Evolutionary conservation across 2,113 vertebrate species (phyloP), one percentile per base, ranked within the genome.

Genomic region (Pseudonaja textilis): DNA sequence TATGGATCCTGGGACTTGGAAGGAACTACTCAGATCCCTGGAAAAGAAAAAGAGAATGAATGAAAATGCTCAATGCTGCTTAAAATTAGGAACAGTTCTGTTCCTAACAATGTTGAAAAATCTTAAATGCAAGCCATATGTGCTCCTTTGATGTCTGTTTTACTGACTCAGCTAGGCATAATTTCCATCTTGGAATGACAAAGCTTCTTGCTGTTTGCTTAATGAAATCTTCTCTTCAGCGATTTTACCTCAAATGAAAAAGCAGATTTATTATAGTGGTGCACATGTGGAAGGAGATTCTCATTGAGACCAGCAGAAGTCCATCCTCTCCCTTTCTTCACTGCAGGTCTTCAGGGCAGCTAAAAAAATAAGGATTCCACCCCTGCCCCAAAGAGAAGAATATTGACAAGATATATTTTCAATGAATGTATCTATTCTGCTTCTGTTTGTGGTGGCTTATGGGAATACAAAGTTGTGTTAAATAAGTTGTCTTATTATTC

Each of bases 31-130:
- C 47, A 18, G 20, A 23, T 45, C 3, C 34, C 9, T 5, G 26
- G 14, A 54, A 89, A n/a, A 16, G 94, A 95, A 94, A 94, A 90
- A 88, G n/a, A 2, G 42, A 94, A 94, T 88, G 87, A 22, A 88
- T 5, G 1, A 89, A 85, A 42, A 56, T 96, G 95, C 94, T 95
- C 93, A 95, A 90, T 95, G 87, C 50, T 92, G 93, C 94, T 96
- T 95, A 97, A 97, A 97, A 97, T 97, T 96, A 97, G 94, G 97
- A 97, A 95, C 95, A 97, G 96, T 94, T 97, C 95, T 95, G 95
- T 95, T 96, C 95, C 94, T 92, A 93, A 94, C 64, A 96, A 93
- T 94, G 95, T 91, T 95, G 92, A 95, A 95, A 96, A 93, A 97
- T 91, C 14, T 94, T 93, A 96, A 97, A 97, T 96, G 89, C 94